A percentile compares a stretch with the other conserved stretches of the same genome.
These are phyloP conservation scores for Anas acuta DNA, from an alignment of 2,797 vertebrate species.

Conservation along the genomic window DNA sequence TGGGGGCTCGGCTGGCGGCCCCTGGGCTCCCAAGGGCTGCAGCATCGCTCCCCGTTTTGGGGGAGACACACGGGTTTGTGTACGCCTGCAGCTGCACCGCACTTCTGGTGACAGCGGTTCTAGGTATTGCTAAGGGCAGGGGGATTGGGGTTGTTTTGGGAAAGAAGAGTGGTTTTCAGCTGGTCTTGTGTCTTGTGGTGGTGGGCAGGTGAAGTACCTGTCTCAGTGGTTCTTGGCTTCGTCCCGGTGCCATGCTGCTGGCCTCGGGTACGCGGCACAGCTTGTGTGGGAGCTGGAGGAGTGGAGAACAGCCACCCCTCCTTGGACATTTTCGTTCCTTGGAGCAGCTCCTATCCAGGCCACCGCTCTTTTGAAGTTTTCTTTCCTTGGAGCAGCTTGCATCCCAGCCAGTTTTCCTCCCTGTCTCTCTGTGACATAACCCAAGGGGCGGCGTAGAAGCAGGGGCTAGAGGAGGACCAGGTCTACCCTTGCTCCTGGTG, in stretches of 20 bases:
- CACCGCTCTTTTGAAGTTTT: background rate
- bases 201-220: background rate
- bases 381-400: background rate
- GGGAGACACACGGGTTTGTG: too few relatives aligned
- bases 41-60: too few relatives aligned
- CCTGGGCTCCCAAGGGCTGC: too few relatives aligned
- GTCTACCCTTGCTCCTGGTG: background rate
- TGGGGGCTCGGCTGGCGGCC: too few relatives aligned
- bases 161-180: too few relatives aligned
- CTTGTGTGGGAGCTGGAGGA: background rate
- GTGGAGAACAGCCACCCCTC: too few relatives aligned
- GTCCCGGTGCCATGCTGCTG: background rate
- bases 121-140: too few relatives aligned
- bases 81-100: too few relatives aligned
- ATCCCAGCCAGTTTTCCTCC: fast-evolving
- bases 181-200: background rate
- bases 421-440: background rate
- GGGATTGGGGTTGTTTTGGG: background rate
- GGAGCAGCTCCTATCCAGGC: background rate
- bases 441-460: fast-evolving
- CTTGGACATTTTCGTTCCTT: background rate
- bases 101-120: background rate
- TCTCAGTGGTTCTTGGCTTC: background rate
- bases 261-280: fast-evolving
- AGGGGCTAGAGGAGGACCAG: background rate